Evolutionary conservation across 2,113 vertebrate species (phyloP).

Genomic region (Cyanoramphus novaezelandiae): DNA sequence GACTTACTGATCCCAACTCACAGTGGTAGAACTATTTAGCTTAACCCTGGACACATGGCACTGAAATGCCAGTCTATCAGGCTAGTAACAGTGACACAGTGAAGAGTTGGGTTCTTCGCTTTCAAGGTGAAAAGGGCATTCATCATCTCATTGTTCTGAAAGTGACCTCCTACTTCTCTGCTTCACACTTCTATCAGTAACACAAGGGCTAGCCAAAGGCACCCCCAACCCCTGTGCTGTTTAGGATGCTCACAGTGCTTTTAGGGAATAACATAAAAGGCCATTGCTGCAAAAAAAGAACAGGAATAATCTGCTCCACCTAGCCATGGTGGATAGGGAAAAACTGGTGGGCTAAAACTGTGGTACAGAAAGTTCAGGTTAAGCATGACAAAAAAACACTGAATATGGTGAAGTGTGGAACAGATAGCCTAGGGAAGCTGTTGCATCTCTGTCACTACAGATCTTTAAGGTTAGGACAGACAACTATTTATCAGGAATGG

Average conservation of each 20-base stretch:
- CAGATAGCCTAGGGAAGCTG: neutral
- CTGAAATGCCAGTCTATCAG: neutral
- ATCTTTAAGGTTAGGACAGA: neutral
- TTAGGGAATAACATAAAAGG: neutral
- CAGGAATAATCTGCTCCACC: neutral
- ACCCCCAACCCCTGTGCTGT: fast-evolving
- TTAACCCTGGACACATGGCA: neutral
- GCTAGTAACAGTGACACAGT: neutral
- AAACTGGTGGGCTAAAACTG: neutral
- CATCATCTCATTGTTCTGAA: neutral
- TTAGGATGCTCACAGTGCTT: neutral
- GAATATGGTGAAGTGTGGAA: neutral
- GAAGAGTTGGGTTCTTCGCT: neutral
- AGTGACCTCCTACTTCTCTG: neutral
- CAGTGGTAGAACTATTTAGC: neutral
- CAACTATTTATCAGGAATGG: neutral
- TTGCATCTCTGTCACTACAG: neutral
- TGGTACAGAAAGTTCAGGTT: neutral
- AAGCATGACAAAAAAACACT: neutral
- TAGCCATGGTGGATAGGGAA: neutral
- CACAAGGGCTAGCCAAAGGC: fast-evolving
- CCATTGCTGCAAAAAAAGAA: neutral
- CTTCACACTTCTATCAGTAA: neutral
- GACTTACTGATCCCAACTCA: neutral
- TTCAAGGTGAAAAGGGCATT: neutral